Percentiles rank a stretch among this genome's conserved stretches.
These are phyloP conservation scores for Syngnathus scovelli DNA, from an alignment of 2,113 vertebrate species.

Conservation along the genomic window DNA sequence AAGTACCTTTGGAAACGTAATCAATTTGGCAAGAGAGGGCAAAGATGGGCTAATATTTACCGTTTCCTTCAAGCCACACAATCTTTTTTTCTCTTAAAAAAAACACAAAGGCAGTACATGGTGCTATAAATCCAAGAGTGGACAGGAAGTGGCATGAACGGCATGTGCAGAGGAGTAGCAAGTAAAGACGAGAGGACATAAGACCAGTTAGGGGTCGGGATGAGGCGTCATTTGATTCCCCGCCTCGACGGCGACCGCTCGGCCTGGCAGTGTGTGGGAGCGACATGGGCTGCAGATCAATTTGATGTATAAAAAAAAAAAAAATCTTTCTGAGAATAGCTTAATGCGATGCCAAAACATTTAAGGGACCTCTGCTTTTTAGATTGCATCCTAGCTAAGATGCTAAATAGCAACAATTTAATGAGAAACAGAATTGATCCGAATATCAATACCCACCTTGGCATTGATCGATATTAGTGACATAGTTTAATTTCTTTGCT, in stretches of 20 bases:
- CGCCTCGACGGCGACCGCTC: slow-evolving; percentile 12
- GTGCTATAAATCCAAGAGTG: slow-evolving; percentile 26
- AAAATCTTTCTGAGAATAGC: slow-evolving; percentile 59
- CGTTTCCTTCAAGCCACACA: not conserved
- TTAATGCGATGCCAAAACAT: not conserved
- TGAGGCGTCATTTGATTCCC: slow-evolving; percentile 37
- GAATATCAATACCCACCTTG: not conserved
- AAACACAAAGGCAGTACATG: not conserved
- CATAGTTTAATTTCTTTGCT: no score
- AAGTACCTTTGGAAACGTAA: slow-evolving; percentile 7
- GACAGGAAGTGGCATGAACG: slow-evolving; percentile 26
- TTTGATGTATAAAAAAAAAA: slow-evolving; percentile 31
- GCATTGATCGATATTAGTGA: no score
- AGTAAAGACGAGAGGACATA: not conserved
- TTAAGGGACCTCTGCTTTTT: not conserved
- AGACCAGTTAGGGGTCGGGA: slow-evolving; percentile 6
- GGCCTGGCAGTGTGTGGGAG: slow-evolving; percentile 28
- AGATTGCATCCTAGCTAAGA: not conserved
- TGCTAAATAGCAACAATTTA: not conserved
- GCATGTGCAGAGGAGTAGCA: slow-evolving; percentile 16
- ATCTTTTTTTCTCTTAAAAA: no score
- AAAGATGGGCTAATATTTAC: not conserved
- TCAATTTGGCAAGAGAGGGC: slow-evolving; percentile 4
- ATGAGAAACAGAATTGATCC: not conserved
- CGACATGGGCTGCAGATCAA: slow-evolving; percentile 27